Conservation (phyloP, 2,113 vertebrate genomes). For the Genyomyrus donnyi region DNA sequence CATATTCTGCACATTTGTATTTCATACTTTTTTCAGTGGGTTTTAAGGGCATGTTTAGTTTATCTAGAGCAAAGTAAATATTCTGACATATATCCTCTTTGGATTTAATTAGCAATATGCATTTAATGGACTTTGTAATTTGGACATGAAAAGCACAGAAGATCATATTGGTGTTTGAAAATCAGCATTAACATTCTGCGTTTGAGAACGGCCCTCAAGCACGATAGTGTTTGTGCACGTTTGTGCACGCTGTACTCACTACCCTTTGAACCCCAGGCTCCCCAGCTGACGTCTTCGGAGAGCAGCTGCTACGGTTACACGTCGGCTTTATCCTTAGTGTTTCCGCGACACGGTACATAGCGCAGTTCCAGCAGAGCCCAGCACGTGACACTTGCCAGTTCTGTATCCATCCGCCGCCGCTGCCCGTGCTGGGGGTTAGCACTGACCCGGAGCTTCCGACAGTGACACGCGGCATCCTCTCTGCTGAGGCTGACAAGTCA, state of each 20-base stretch:
- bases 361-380: background rate
- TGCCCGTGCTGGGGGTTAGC: background rate
- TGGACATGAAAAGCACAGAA: background rate
- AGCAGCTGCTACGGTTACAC: background rate
- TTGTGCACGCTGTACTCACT: background rate
- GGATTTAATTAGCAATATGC: background rate
- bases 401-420: background rate
- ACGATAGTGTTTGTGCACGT: background rate
- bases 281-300: background rate
- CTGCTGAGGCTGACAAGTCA: constrained; percentile 18
- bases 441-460: background rate
- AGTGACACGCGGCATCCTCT: background rate
- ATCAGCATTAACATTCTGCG: background rate
- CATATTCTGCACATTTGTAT: background rate
- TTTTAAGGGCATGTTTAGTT: background rate
- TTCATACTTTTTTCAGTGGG: background rate
- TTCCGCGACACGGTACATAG: background rate
- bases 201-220: background rate
- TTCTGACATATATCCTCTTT: background rate
- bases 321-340: background rate
- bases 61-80: background rate
- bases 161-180: background rate
- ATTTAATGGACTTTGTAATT: background rate
- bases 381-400: background rate
- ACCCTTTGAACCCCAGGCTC: background rate